These are phyloP conservation scores for Neoniphon sammara DNA, from an alignment of 2,797 vertebrate species.

Conservation along the genomic window DNA sequence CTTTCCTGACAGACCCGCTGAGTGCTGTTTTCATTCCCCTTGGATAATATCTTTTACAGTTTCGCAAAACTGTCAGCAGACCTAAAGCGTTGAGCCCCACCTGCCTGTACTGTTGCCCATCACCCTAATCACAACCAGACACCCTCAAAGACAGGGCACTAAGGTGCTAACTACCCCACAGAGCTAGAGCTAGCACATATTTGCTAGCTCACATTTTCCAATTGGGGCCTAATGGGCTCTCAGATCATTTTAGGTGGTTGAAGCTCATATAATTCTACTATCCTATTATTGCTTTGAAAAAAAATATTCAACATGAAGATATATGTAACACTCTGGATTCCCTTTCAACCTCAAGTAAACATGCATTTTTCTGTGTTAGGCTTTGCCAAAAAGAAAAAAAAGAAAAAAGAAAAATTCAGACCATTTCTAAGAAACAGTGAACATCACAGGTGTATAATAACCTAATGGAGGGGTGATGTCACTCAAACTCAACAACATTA, in stretches of 20 bases:
- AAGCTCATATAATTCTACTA: conserved; percentile 4
- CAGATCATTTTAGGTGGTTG: conserved; percentile 41
- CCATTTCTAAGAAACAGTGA: conserved; percentile 37
- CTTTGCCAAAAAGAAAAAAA: conserved; percentile 21
- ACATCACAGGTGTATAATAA: conserved; percentile 56
- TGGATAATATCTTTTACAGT: conserved; percentile 85
- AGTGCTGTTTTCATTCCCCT: conserved; percentile 81
- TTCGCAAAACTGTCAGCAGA: conserved; percentile 78
- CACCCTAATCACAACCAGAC: conserved; percentile 80
- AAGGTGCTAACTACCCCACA: conserved; percentile 73
- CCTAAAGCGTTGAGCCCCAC: conserved; percentile 68
- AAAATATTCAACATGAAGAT: conserved; percentile 26
- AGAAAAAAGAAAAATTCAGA: conserved; percentile 34
- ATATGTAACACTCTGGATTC: conserved; percentile 48
- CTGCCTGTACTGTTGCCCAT: conserved; percentile 74
- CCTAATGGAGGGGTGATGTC: conserved; percentile 68
- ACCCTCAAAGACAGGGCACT: conserved; percentile 64
- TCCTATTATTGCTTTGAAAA: conserved; percentile 14
- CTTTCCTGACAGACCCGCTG: conserved; percentile 80
- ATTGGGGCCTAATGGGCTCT: conserved; percentile 40
- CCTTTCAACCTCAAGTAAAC: conserved; percentile 31
- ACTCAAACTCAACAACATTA: conserved; percentile 71
- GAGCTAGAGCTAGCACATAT: conserved; percentile 54
- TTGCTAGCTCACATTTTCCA: conserved; percentile 62
- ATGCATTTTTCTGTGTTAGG: conserved; percentile 31